Base-by-base conservation (phyloP, 2,888 invertebrate genomes). In the Chymomyza fuscimana region DNA sequence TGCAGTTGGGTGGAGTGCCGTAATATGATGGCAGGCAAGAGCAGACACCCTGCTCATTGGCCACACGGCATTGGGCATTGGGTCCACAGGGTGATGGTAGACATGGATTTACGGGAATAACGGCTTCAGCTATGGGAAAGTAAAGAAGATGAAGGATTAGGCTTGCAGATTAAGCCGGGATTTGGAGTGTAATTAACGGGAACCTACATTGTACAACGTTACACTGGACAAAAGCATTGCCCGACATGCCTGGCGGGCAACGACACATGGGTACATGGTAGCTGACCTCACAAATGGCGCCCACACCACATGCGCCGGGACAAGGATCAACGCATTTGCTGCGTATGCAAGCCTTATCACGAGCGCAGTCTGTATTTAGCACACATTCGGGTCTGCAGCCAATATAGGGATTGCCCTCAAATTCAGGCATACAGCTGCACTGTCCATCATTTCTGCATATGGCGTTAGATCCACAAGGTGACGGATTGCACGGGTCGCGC, bases 291-390 rank as follows among this genome's bases (percentile, higher is more conserved):
- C 96, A 96, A 71, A 94, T 92, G 6, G 96, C 95, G 86, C 95
- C 95, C 60, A 94, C 90, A 22, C 96, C 96, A 87, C 96, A 96
- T 5, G 94, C 94, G 40, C 95, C 95, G 3, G 94, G 94, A 85
- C 97, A 97, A 6, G 97, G 97, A 92, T 97, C 96, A 79, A 93
- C 93, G 89, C 96, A 96, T 92, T 96, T 96, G 88, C 94, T 94
- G 89, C 94, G 94, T 64, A 95, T 94, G 87, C 96, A 96, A 61
- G 96, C 96, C 83, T 93, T 92, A 88, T 95, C 94, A 51, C 94
- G 94, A 7, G 95, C 91, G 89, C 97, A 97, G 88, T 97, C 97
- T 3, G 95, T 94, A 90, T 96, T 96, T 36, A 96, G 93, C 51
- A 95, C 93, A 90, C 97, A 97, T 92, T 97, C 96, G 1, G 96